Percentiles rank a stretch among this genome's conserved stretches.
Conservation (phyloP, 2,797 vertebrate species). For the Myotis findleyi region DNA sequence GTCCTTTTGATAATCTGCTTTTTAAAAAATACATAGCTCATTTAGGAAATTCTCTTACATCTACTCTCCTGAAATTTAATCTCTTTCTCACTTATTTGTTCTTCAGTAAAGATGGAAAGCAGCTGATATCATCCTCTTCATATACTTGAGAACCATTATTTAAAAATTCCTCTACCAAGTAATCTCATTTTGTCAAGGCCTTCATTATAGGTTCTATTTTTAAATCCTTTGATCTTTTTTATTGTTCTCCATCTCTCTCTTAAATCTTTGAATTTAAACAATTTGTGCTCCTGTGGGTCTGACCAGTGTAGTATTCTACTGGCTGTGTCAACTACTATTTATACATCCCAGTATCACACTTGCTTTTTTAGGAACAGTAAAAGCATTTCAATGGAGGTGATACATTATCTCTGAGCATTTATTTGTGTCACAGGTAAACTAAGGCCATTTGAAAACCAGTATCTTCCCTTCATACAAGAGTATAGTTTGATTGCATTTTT, state of each 20-base stretch:
- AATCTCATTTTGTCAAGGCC: constrained; percentile 11
- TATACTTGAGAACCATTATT: neutral
- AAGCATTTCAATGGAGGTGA: constrained; percentile 1
- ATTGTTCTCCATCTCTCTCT: neutral
- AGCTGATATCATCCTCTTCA: neutral
- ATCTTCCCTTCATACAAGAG: neutral
- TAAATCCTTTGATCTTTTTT: constrained; percentile 55
- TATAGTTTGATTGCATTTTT: neutral
- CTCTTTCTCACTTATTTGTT: neutral
- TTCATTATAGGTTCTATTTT: constrained; percentile 44
- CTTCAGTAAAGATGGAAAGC: neutral
- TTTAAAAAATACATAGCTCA: constrained; percentile 27
- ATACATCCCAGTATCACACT: neutral
- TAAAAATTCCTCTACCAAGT: constrained; percentile 12
- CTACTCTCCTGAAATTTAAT: constrained; percentile 17
- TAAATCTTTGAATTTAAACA: constrained; percentile 31
- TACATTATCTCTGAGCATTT: constrained; percentile 38
- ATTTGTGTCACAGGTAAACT: constrained; percentile 55
- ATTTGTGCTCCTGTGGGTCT: neutral
- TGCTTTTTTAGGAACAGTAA: constrained; percentile 59
- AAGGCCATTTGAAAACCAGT: constrained; percentile 52
- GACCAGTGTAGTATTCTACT: neutral
- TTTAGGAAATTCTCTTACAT: constrained; percentile 50
- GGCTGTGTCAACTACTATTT: constrained; percentile 33
- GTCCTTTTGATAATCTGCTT: constrained; percentile 45